Conservation (phyloP, 2,888 invertebrate genomes). For the Pasiphila rectangulata region DNA sequence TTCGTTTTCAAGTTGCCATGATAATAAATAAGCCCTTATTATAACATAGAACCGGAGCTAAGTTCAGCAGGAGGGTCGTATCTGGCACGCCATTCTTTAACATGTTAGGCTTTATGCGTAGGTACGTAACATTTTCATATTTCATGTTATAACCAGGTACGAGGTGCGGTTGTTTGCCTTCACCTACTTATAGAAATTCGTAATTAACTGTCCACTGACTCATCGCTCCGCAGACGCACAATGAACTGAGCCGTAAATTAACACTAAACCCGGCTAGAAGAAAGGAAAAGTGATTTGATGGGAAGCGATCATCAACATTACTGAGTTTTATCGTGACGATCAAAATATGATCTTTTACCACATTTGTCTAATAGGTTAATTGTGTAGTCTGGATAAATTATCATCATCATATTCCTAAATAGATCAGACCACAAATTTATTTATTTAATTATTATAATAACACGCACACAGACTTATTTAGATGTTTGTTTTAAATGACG, state of each 20-base stretch:
- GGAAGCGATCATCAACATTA: background rate
- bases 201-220: slow-evolving; percentile 31
- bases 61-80: background rate
- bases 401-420: too few relatives aligned
- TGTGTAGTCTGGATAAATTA: too few relatives aligned
- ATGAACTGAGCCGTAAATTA: slow-evolving; percentile 17
- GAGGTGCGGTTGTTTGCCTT: slow-evolving; percentile 46
- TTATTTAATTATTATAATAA: too few relatives aligned
- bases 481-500: too few relatives aligned
- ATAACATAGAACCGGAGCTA: too few relatives aligned
- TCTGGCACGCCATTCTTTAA: background rate
- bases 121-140: slow-evolving; percentile 1
- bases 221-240: slow-evolving; percentile 27
- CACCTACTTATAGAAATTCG: slow-evolving; percentile 55
- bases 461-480: too few relatives aligned
- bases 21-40: too few relatives aligned
- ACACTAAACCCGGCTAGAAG: slow-evolving; percentile 4
- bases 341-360: too few relatives aligned
- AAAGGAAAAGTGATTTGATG: slow-evolving; percentile 22
- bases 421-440: too few relatives aligned
- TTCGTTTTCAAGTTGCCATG: too few relatives aligned
- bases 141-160: background rate
- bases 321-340: background rate
- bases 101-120: background rate
- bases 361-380: too few relatives aligned